A percentile compares a stretch with the other conserved stretches of the same genome.
phyloP scores from a whole-genome alignment of 2,113 vertebrate genomes.

The Eublepharis macularius region DNA sequence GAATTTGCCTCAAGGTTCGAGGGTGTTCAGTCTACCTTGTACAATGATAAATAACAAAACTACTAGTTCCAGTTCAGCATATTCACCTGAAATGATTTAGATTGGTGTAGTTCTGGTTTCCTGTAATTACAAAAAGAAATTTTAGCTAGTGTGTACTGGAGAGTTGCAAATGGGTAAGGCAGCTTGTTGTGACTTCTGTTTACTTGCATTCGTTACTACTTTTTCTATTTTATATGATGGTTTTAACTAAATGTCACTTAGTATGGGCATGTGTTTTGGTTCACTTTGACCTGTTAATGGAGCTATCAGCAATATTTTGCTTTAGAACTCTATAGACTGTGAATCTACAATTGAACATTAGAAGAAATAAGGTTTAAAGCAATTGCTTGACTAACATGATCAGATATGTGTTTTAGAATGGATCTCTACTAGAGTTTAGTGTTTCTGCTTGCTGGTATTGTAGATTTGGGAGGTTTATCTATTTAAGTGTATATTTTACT shows the following conservation, averaged over 20 bases:
- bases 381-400: not conserved
- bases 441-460: not conserved
- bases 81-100: slow-evolving; percentile 19
- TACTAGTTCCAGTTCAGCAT: slow-evolving; percentile 16
- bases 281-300: not conserved
- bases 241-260: not conserved
- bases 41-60: slow-evolving; percentile 23
- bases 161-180: not conserved
- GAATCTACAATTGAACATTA: not conserved
- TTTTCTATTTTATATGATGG: not conserved
- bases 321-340: not conserved
- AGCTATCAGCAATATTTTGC: not conserved
- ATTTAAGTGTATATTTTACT: not conserved
- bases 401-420: too few species aligned
- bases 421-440: too few species aligned
- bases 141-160: slow-evolving; percentile 3
- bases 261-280: not conserved
- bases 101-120: not conserved
- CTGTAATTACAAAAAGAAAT: not conserved
- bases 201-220: not conserved
- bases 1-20: slow-evolving; percentile 1
- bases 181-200: not conserved
- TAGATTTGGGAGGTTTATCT: not conserved
- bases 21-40: slow-evolving; percentile 18
- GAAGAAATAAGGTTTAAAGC: not conserved